phyloP scores from a whole-genome alignment of 2,888 invertebrate species.

The Drosophila tripunctata region DNA sequence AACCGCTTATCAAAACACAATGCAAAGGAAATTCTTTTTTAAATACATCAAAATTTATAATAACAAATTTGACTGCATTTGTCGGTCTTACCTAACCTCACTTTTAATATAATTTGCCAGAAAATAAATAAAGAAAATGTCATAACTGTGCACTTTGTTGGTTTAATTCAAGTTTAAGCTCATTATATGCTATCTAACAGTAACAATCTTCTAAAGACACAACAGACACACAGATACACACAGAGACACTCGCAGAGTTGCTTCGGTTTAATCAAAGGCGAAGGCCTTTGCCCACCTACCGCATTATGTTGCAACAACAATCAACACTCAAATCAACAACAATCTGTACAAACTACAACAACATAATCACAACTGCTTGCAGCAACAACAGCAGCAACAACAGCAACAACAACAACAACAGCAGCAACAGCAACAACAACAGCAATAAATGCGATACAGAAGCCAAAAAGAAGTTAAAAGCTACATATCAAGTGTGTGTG shows the following conservation, averaged over 20 bases:
- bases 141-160: too few species aligned
- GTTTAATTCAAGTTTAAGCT: neutral
- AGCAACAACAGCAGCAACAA: constrained; percentile 5
- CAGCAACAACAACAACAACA: constrained; percentile 19
- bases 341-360: constrained; percentile 76
- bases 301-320: constrained; percentile 67
- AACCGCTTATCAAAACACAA: too few species aligned
- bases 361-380: constrained; percentile 60
- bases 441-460: constrained; percentile 12
- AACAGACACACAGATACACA: constrained; percentile 7
- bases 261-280: constrained; percentile 56
- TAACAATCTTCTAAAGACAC: neutral
- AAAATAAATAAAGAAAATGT: too few species aligned
- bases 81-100: neutral
- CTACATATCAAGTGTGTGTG: constrained; percentile 19
- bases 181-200: neutral
- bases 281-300: constrained; percentile 56
- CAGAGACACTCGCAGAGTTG: constrained; percentile 1
- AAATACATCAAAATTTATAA: too few species aligned
- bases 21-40: too few species aligned
- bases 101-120: too few species aligned
- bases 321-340: constrained; percentile 76
- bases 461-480: constrained; percentile 50
- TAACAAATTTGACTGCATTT: too few species aligned
- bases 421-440: constrained; percentile 7